Base-by-base conservation (phyloP, 2,888 invertebrate genomes). In the Anaspis maculata region DNA sequence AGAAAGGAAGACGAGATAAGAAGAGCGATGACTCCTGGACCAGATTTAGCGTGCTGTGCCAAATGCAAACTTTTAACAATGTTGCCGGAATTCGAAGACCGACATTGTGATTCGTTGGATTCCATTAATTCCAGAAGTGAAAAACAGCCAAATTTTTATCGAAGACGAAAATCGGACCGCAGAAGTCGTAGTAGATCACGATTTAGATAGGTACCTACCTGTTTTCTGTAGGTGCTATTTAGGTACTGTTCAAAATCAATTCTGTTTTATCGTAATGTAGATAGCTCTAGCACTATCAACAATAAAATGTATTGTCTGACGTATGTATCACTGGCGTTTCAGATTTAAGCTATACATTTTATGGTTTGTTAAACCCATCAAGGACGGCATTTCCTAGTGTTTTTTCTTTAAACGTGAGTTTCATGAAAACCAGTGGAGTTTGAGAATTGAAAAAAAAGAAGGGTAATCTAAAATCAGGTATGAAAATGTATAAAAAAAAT, bases 21-120 rank as follows among this genome's bases (percentile, higher is more conserved):
- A n/a, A n/a, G n/a, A n/a, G n/a, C n/a, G 21, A 24, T 25, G 11
- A 39, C 39, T 12, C 34, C 39, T 3, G 30, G 34, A n/a, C 31
- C 34, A 1, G 31, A 39, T 2, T 34, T 16, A 5, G 6, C 15
- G 2, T 15, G 39, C 10, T 39, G 34, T 30, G 9, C 25, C 1
- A 34, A 11, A 21, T 39, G 39, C 14, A 38, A 38, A 19, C 33
- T 27, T 7, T 21, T 38, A 14, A 7, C 25, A n/a, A n/a, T n/a
- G 9, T 6, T 7, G 9, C 21, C 9, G 5, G 9, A 10, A n/a
- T n/a, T n/a, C n/a, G n/a, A n/a, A n/a, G n/a, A n/a, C n/a, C n/a
- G n/a, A n/a, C n/a, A n/a, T n/a, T n/a, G n/a, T n/a, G n/a, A n/a
- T n/a, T n/a, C n/a, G n/a, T n/a, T n/a, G n/a, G n/a, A n/a, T n/a